Conservation (phyloP, 2,888 invertebrate genomes). For the Perithous albicinctus region DNA sequence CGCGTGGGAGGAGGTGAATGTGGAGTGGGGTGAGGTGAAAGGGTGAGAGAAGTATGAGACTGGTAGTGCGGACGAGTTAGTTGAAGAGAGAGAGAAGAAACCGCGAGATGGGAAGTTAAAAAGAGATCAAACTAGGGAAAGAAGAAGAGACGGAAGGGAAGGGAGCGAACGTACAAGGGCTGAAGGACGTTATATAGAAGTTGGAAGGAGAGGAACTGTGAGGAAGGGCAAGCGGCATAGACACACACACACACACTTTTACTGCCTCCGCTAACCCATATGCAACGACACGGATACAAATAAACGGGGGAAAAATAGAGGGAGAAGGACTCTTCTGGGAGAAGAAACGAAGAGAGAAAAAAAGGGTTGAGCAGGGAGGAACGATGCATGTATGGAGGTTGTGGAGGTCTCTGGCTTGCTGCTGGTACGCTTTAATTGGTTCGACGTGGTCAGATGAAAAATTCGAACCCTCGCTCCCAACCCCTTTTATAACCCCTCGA, state of each 20-base stretch:
- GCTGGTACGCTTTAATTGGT: constrained; percentile 83
- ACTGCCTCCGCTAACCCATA: constrained; percentile 68
- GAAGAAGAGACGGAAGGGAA: constrained; percentile 44
- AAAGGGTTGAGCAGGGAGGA: constrained; percentile 54
- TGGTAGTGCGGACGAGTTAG: constrained; percentile 70
- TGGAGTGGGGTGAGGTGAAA: too few species aligned
- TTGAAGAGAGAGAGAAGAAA: constrained; percentile 67
- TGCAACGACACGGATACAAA: constrained; percentile 76
- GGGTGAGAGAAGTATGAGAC: constrained; percentile 64
- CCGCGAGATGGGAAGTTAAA: constrained; percentile 45
- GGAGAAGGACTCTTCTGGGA: constrained; percentile 63
- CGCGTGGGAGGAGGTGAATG: constrained; percentile 61
- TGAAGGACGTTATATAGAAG: constrained; percentile 32
- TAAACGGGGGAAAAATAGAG: constrained; percentile 74
- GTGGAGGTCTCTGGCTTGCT: constrained; percentile 62
- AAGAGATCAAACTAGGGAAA: constrained; percentile 43
- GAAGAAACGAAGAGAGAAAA: constrained; percentile 41
- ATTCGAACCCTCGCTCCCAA: constrained; percentile 80
- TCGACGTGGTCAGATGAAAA: constrained; percentile 84
- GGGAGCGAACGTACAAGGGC: constrained; percentile 41
- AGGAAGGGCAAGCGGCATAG: constrained; percentile 37
- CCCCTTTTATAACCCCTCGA: constrained; percentile 1
- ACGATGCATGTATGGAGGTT: constrained; percentile 40
- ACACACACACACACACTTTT: constrained; percentile 42
- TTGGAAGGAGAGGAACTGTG: constrained; percentile 36